Evolutionary conservation across 2,113 vertebrate species (phyloP).

Genomic region (Lamprologus tigripictilis): DNA sequence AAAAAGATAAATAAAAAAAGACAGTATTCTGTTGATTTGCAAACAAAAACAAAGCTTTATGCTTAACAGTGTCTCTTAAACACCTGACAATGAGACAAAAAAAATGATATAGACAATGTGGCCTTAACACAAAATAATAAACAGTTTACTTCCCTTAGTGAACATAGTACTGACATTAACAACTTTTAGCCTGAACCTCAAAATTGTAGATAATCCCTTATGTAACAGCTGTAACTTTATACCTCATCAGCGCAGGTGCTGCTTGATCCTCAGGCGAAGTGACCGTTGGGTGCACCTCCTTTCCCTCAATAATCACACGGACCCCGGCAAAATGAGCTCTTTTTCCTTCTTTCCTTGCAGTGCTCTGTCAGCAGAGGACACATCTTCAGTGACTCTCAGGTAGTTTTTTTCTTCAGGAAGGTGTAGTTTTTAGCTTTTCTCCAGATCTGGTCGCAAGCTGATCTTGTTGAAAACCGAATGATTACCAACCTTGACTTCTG

Average conservation of each 20-base stretch:
- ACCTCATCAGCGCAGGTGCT: neutral
- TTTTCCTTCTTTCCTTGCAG: neutral
- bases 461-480: neutral
- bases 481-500: neutral
- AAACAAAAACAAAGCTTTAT: neutral
- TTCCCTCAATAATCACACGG: neutral
- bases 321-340: neutral
- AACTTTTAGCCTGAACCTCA: neutral
- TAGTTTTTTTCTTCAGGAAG: neutral
- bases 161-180: neutral
- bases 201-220: neutral
- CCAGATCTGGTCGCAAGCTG: accelerated
- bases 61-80: neutral
- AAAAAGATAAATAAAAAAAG: neutral
- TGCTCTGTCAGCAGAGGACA: neutral
- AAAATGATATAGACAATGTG: neutral
- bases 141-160: neutral
- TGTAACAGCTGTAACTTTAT: neutral
- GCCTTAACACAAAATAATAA: neutral
- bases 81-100: accelerated
- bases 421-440: neutral
- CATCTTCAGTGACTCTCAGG: neutral
- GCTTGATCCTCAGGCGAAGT: neutral
- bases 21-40: neutral
- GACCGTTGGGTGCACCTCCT: neutral